phyloP scores from a whole-genome alignment of 2,888 invertebrate species.

The Melinaea marsaeus region DNA sequence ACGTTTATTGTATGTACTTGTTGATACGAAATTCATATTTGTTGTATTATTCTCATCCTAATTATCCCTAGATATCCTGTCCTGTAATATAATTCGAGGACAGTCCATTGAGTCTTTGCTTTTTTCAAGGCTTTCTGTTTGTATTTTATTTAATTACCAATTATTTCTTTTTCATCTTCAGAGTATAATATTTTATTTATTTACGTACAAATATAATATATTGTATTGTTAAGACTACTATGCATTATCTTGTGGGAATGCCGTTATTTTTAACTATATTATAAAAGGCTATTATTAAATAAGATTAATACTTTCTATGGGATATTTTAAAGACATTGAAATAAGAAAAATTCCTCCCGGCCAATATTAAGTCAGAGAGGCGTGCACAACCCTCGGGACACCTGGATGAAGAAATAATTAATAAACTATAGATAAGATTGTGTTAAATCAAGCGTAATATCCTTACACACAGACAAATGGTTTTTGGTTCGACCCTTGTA shows the following conservation, averaged over 20 bases:
- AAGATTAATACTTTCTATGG: slow-evolving; percentile 1
- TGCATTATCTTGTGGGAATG: neutral
- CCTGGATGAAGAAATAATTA: slow-evolving; percentile 45
- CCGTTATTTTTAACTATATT: neutral
- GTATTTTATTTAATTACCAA: too few relatives aligned
- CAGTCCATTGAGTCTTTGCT: too few relatives aligned
- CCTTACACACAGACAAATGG: slow-evolving; percentile 33
- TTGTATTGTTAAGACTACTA: neutral
- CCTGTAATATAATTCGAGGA: too few relatives aligned
- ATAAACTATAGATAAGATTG: slow-evolving; percentile 38
- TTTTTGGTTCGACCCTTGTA: neutral
- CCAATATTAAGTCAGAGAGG: slow-evolving; percentile 37
- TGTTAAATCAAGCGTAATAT: slow-evolving; percentile 56
- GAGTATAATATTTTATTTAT: too few relatives aligned
- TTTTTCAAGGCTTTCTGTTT: too few relatives aligned
- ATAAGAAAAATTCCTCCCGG: slow-evolving; percentile 36
- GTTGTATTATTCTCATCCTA: too few relatives aligned
- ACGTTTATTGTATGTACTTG: too few relatives aligned
- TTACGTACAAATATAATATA: too few relatives aligned
- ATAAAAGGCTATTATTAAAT: neutral
- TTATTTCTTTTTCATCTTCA: too few relatives aligned
- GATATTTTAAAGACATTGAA: slow-evolving; percentile 10
- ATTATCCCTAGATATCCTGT: too few relatives aligned
- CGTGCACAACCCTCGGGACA: slow-evolving; percentile 44
- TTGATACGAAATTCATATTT: too few relatives aligned